phyloP scores from a whole-genome alignment of 2,113 vertebrate species.

The Cinclus cinclus region DNA sequence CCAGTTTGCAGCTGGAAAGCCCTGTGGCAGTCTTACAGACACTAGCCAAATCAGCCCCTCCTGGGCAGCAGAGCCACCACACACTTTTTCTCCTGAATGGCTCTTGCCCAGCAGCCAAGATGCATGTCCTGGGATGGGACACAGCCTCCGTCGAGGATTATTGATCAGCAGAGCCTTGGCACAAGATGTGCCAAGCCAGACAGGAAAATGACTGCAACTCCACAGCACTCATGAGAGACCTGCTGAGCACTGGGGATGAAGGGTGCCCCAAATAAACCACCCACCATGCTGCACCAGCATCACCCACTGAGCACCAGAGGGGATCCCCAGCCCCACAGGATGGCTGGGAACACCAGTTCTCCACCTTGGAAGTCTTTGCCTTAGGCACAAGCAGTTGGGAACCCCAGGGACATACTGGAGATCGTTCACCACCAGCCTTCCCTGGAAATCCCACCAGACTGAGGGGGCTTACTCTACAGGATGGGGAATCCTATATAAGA shows the following conservation, averaged over 20 bases:
- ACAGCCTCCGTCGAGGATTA: background rate
- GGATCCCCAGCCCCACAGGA: background rate
- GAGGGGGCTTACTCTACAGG: background rate
- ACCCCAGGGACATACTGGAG: background rate
- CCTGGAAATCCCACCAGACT: background rate
- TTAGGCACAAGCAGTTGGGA: background rate
- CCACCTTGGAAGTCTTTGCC: background rate
- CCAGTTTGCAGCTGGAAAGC: background rate
- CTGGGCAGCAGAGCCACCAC: background rate
- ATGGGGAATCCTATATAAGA: background rate
- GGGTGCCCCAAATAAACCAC: background rate
- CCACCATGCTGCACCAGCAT: background rate
- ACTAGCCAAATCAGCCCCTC: background rate
- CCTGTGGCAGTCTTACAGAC: background rate
- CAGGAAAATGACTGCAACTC: background rate
- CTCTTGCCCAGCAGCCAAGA: background rate
- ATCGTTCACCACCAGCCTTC: background rate
- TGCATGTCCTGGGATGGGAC: accelerated
- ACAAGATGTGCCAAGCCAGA: background rate
- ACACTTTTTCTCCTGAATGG: background rate
- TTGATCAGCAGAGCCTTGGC: accelerated
- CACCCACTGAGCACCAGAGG: background rate
- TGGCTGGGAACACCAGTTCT: background rate
- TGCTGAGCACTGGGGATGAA: background rate
- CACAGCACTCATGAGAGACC: background rate